phyloP scores from a whole-genome alignment of 1,140 invertebrate genomes.

The Meteorus sp. region DNA sequence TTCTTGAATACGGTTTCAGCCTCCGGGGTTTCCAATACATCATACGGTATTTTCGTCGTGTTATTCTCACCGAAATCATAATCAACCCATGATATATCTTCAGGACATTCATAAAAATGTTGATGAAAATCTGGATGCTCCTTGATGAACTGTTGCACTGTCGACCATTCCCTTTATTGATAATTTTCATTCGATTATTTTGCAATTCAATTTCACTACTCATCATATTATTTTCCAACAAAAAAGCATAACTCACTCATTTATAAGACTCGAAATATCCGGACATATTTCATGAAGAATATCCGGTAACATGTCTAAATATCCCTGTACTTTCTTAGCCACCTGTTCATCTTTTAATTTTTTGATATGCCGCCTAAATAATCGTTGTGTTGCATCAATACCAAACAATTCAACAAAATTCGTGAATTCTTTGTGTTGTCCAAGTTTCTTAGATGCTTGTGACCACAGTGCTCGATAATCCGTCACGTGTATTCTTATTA shows the following conservation, averaged over 20 bases:
- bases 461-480: conserved; percentile 88
- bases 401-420: conserved; percentile 91
- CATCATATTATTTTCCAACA: no score
- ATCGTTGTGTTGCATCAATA: conserved; percentile 77
- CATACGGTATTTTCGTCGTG: conserved; percentile 82
- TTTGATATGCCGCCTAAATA: conserved; percentile 82
- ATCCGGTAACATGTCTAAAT: conserved; percentile 78
- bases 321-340: conserved; percentile 76
- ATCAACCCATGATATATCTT: conserved; percentile 80
- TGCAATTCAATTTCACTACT: no score
- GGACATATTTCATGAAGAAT: conserved; percentile 83
- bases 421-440: conserved; percentile 85
- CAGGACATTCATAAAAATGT: conserved; percentile 85
- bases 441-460: conserved; percentile 81
- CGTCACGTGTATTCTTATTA: conserved; percentile 80
- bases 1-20: conserved; percentile 90
- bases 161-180: conserved; percentile 91
- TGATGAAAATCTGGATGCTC: conserved; percentile 86
- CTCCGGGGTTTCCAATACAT: conserved; percentile 86
- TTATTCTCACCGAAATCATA: conserved; percentile 70
- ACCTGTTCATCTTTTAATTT: conserved; percentile 86
- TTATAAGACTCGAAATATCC: conserved; percentile 73
- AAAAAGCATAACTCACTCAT: conserved; percentile 66
- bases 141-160: conserved; percentile 79
- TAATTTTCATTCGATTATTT: no score